Percentiles rank a stretch among this genome's conserved stretches.
Evolutionary conservation across 2,888 invertebrate genomes (phyloP).

Genomic region (Heteromurus nitidus): DNA sequence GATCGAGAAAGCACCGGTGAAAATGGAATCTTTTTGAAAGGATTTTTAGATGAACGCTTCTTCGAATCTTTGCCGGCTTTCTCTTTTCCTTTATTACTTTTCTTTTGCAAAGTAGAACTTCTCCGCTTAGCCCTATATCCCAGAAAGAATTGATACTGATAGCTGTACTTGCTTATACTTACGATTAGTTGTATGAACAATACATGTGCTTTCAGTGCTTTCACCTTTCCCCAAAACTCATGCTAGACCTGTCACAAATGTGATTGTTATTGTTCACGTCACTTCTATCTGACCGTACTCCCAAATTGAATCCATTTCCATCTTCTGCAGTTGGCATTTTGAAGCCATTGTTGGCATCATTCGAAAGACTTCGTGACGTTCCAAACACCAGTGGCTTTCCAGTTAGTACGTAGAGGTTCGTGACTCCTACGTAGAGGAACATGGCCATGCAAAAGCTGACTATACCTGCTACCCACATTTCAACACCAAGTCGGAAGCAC

Average conservation of each 20-base stretch:
- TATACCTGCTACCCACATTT: slow-evolving; percentile 3
- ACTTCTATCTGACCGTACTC: too few relatives aligned
- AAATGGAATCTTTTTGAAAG: not conserved
- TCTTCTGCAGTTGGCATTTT: not conserved
- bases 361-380: not conserved
- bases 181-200: not conserved
- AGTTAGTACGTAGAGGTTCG: slow-evolving; percentile 15
- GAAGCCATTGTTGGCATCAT: not conserved
- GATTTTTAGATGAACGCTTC: not conserved
- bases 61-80: not conserved
- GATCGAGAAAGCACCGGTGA: not conserved
- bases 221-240: slow-evolving; percentile 1
- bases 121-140: not conserved
- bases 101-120: not conserved
- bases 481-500: not conserved
- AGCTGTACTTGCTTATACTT: too few relatives aligned
- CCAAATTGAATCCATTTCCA: too few relatives aligned
- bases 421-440: slow-evolving; percentile 46
- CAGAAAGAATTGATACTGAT: too few relatives aligned
- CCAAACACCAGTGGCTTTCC: not conserved
- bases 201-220: not conserved
- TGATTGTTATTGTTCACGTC: not conserved
- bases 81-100: not conserved
- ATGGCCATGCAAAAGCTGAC: slow-evolving; percentile 13
- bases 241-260: not conserved